Evolutionary conservation across 2,888 invertebrate genomes (phyloP).

Genomic region (Euzophera pinguis): DNA sequence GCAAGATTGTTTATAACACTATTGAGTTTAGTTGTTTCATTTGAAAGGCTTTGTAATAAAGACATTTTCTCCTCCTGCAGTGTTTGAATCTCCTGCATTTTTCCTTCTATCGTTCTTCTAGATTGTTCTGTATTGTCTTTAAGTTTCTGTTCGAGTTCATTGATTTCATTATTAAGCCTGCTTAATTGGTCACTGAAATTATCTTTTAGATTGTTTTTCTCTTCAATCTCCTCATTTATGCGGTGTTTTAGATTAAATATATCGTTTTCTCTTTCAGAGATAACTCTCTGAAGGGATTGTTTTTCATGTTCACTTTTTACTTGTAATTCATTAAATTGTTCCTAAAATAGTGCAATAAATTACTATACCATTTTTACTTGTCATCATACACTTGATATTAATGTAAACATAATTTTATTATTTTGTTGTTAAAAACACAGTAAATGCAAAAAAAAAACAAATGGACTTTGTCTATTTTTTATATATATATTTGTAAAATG

Average conservation of each 20-base stretch:
- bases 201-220: slow-evolving; percentile 45
- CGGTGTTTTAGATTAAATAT: slow-evolving; percentile 55
- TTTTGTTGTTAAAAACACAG: too few relatives aligned
- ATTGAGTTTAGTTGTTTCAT: slow-evolving; percentile 53
- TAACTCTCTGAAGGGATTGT: slow-evolving; percentile 30
- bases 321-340: slow-evolving; percentile 40
- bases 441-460: too few relatives aligned
- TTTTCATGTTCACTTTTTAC: slow-evolving; percentile 44
- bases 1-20: slow-evolving; percentile 44
- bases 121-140: slow-evolving; percentile 47
- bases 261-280: slow-evolving; percentile 51
- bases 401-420: too few relatives aligned
- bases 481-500: too few relatives aligned
- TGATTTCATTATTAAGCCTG: slow-evolving; percentile 56
- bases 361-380: neutral
- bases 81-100: slow-evolving; percentile 54
- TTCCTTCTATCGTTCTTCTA: slow-evolving; percentile 44
- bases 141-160: slow-evolving; percentile 56
- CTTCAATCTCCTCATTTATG: slow-evolving; percentile 59
- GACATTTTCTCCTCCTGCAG: slow-evolving; percentile 62
- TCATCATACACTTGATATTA: neutral
- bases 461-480: too few relatives aligned
- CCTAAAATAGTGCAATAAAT: slow-evolving; percentile 30
- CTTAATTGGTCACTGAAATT: slow-evolving; percentile 48
- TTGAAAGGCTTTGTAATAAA: slow-evolving; percentile 50